Base-by-base conservation (phyloP, 2,888 invertebrate species). In the Teleogryllus oceanicus region DNA sequence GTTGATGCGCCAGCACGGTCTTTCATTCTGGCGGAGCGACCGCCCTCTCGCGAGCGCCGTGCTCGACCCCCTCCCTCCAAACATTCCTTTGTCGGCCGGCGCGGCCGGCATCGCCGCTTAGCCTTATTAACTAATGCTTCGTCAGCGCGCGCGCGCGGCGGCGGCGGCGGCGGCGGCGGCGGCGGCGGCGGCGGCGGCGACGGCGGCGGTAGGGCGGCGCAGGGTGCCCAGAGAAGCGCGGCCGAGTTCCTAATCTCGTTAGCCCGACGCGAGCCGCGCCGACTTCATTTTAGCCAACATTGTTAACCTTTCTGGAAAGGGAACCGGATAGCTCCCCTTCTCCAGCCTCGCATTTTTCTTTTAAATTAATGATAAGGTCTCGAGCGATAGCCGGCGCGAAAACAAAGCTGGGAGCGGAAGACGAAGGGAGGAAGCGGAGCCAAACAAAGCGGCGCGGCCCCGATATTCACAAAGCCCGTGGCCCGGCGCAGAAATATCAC, bases 181-280 rank as follows among this genome's bases (percentile, higher is more conserved):
- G 50, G 50, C 50, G 20, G 20, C 50, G 62, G 62, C 62, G 62
- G 37, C n/a, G n/a, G n/a, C n/a, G n/a, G n/a, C n/a, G n/a, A n/a
- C n/a, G n/a, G n/a, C n/a, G n/a, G n/a, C 62, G 18, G 62, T 62
- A 18, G 62, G 62, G 18, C 62, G 18, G 62, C 62, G 62, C 62
- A 10, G 16, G 18, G 62, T 62, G 18, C 62, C 37, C 62, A n/a
- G n/a, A 18, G 62, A 62, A n/a, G n/a, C 62, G n/a, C 16, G 62
- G n/a, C 62, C 62, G 62, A 62, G 62, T 62, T 62, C 62, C 62
- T 62, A 62, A 62, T 62, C 62, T 62, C 62, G 62, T 62, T 62
- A 62, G 62, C 62, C 62, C 62, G 62, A n/a, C 62, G 62, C 62
- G n/a, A 62, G 62, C 13, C n/a, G 62, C 62, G 13, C 62, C 62